Evolutionary conservation across 1,140 invertebrate genomes (phyloP), one percentile per base, ranked within the genome.

Genomic region (Drosophila kohkoa): DNA sequence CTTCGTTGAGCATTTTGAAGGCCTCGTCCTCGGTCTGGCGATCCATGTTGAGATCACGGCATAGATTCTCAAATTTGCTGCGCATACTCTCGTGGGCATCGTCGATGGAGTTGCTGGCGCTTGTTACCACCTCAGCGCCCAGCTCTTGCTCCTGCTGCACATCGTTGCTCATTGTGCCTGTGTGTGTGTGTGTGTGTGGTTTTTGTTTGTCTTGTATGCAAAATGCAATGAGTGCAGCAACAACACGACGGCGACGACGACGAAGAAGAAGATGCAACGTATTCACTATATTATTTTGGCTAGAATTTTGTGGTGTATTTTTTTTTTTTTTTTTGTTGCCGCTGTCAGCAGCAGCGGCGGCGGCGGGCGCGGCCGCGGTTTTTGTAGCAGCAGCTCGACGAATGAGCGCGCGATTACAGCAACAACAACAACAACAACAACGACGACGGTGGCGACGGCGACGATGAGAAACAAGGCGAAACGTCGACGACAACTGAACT

Each of bases 41-140:
- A 64, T 92, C 91, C 90, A 92, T 91, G 70, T 92, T 92, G 0
- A 92, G 76, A 46, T 92, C 85, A 13, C 87, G 82, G 67, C 91
- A 92, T 25, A 92, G 62, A 35, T 90, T 90, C 38, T 80, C 82
- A 54, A 82, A 88, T 48, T 75, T 83, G 46, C 64, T 59, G 38
- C 82, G 71, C 51, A 69, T 74, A 57, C 64, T 65, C 51, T 87
- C 85, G n/a, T 54, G 43, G 62, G 48, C 54, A 25, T 87, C 85
- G 6, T 88, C 83, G 10, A 48, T 43, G 32, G 77, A 59, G 41
- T 35, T 43, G 25, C 41, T 59, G 45, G 76, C 60, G 8, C 72
- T 75, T 32, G 83, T 80, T 7, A 87, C 83, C 49, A 87, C 82
- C 59, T 87, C 82, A 16, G 82, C 82, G 35, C 82, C 82, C 15